phyloP scores from a whole-genome alignment of 2,113 vertebrate genomes.

The Dasyornis broadbenti region DNA sequence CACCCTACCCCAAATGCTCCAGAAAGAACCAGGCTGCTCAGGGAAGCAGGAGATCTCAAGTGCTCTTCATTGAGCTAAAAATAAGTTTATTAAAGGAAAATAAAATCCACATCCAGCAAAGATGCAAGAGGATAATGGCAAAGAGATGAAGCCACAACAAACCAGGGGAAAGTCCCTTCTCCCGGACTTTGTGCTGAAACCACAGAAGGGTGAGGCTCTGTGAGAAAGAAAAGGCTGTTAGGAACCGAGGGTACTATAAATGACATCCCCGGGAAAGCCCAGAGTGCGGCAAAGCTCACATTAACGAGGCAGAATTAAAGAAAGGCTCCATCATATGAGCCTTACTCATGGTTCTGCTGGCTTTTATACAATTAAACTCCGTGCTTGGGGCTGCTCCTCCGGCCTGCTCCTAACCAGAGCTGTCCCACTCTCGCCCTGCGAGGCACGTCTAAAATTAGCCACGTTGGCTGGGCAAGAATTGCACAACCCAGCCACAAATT shows the following conservation, averaged over 20 bases:
- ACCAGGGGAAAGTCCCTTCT: neutral
- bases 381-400: neutral
- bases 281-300: neutral
- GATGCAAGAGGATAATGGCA: neutral
- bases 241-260: neutral
- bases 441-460: neutral
- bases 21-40: neutral
- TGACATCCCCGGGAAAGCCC: neutral
- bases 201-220: neutral
- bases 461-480: neutral
- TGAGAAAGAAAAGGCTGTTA: neutral
- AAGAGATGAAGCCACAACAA: neutral
- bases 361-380: neutral
- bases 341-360: neutral
- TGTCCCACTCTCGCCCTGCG: rapidly evolving
- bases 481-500: neutral
- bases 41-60: neutral
- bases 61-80: neutral
- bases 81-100: neutral
- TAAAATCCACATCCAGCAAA: neutral
- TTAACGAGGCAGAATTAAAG: neutral
- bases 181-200: neutral
- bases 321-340: neutral
- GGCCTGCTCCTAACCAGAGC: neutral
- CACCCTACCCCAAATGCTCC: neutral